Evolutionary conservation across 2,888 invertebrate species (phyloP), one percentile per base, ranked within the genome.

Genomic region (Sisyra terminalis): DNA sequence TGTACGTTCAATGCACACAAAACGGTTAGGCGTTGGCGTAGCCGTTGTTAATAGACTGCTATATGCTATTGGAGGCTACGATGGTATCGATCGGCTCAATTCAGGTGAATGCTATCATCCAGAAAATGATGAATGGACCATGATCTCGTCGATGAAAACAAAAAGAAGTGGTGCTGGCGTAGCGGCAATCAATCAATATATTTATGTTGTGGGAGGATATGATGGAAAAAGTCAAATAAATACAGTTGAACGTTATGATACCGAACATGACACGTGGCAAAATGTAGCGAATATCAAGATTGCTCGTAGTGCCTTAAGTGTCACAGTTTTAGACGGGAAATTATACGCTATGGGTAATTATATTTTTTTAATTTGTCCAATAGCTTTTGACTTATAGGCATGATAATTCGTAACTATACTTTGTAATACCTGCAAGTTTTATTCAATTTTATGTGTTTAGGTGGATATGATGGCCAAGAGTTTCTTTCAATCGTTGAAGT

Each of bases 151-250:
- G 1, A 86, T 92, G 84, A 68, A 72, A 45, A 71, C 74, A 18
- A 75, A 78, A 5, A 67, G 92, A 45, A 88, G 88, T 57, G 92
- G 92, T 17, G 85, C 89, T 46, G 80, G 89, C 45, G 87, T 89
- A 32, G 84, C 82, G 4, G 81, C 82, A 10, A 67, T 90, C 53
- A 84, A 83, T 54, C 86, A 88, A 56, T 82, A 71, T 58, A 83
- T 93, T 49, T 93, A 86, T 61, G 90, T 89, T n/a, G 81, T 92
- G 45, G 93, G 93, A 40, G 93, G 93, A n/a, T 92, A 88, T 61
- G 88, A 92, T 64, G 89, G 89, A 9, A 67, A 71, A 38, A 72
- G 73, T 45, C 92, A 92, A 59, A 66, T 93, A 40, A 71, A 78
- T 44, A 74, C 81, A 0, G 92, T 92, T 10, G 92, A 93, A 65